Percentiles rank a stretch among this genome's conserved stretches.
Evolutionary conservation across 2,113 vertebrate species (phyloP).

Genomic region (Desmodus rotundus): DNA sequence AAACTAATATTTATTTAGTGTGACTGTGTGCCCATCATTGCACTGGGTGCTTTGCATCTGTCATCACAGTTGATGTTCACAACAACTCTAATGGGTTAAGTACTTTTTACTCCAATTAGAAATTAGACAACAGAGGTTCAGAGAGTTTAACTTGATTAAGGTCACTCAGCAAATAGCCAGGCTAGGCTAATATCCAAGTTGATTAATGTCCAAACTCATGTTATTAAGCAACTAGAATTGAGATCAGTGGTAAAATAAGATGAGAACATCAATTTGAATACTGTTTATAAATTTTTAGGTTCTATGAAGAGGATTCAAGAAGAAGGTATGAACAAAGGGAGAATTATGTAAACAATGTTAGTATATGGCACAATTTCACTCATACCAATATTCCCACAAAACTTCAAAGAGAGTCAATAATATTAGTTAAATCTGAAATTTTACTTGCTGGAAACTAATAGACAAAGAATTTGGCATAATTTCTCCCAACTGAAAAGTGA

Average conservation of each 20-base stretch:
- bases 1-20: background rate
- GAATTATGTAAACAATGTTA: background rate
- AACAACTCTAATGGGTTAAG: background rate
- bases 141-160: background rate
- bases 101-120: background rate
- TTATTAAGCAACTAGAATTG: background rate
- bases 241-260: background rate
- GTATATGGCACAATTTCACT: background rate
- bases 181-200: background rate
- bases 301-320: background rate
- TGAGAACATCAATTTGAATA: background rate
- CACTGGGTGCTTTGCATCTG: background rate
- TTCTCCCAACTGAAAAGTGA: constrained; percentile 69
- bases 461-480: constrained; percentile 65
- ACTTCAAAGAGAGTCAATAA: background rate
- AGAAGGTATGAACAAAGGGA: background rate
- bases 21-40: background rate
- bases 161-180: background rate
- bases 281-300: background rate
- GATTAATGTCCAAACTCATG: background rate
- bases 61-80: background rate
- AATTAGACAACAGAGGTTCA: background rate
- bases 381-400: constrained; percentile 22
- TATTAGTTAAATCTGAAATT: constrained; percentile 56
- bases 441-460: constrained; percentile 57